A percentile compares a stretch with the other conserved stretches of the same genome.
Evolutionary conservation across 2,113 vertebrate species (phyloP).

Genomic region (Gavia stellata): DNA sequence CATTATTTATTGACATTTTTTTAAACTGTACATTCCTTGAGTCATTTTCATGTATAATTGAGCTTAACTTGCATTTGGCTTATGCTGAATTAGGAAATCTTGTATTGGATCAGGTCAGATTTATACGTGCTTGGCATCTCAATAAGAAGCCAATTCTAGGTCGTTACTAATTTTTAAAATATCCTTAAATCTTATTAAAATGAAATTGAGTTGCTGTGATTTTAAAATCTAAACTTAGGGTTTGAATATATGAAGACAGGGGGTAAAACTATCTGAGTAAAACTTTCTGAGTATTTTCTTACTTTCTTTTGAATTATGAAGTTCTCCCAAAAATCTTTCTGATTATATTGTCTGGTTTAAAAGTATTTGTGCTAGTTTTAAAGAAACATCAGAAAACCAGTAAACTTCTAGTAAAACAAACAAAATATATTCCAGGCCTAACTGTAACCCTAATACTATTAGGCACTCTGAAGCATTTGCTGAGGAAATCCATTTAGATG

Average conservation of each 20-base stretch:
- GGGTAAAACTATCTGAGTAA: no score
- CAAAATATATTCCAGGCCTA: background rate
- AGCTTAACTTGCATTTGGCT: conserved; percentile 51
- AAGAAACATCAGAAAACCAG: background rate
- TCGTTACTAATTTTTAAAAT: conserved; percentile 3
- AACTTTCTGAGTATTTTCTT: background rate
- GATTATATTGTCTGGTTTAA: background rate
- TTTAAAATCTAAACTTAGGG: background rate
- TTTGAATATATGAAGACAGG: background rate
- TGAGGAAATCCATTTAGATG: background rate
- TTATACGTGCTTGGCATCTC: conserved; percentile 14
- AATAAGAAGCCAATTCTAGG: background rate
- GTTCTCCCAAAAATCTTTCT: background rate
- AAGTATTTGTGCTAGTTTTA: background rate
- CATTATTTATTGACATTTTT: conserved; percentile 55
- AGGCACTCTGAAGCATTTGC: background rate
- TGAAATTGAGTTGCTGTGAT: background rate
- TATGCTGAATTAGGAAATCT: conserved; percentile 42
- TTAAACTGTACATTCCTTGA: conserved; percentile 27
- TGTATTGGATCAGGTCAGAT: background rate
- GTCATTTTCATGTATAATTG: conserved; percentile 69
- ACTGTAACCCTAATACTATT: background rate
- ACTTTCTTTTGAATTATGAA: background rate
- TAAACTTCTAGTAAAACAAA: background rate
- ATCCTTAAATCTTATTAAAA: background rate